Conservation (phyloP, 2,797 vertebrate genomes). For the Ciconia nigra region DNA sequence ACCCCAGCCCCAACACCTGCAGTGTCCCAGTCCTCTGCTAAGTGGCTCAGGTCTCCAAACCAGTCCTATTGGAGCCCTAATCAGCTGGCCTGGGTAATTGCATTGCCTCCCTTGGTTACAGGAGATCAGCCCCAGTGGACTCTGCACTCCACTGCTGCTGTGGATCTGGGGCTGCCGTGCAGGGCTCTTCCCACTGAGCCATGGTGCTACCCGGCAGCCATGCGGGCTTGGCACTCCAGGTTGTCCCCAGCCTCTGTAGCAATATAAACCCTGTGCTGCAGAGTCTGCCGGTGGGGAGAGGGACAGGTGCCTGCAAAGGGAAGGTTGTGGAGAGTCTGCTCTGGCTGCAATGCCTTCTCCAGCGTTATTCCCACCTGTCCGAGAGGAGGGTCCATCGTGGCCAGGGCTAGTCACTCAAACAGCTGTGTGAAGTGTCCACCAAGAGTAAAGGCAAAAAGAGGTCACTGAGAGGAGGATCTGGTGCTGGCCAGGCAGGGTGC, state of each 20-base stretch:
- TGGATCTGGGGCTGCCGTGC: background rate
- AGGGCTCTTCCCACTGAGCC: background rate
- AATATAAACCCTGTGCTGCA: background rate
- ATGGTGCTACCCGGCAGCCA: accelerated
- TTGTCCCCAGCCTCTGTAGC: background rate
- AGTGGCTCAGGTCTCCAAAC: background rate
- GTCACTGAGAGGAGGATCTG: background rate
- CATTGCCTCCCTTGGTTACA: background rate
- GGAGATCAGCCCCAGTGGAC: background rate
- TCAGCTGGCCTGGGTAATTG: background rate
- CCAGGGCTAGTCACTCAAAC: background rate
- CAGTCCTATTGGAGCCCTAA: background rate
- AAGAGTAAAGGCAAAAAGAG: background rate
- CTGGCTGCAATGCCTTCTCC: background rate
- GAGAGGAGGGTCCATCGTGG: accelerated
- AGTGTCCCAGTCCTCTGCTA: background rate
- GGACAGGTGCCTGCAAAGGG: background rate
- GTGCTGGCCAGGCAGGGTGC: background rate
- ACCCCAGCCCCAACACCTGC: background rate
- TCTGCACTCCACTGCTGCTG: background rate
- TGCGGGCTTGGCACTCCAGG: background rate
- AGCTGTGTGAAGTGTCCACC: background rate
- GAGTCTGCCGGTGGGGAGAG: background rate
- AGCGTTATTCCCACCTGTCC: accelerated
- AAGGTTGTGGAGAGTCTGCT: background rate